Evolutionary conservation across 2,797 vertebrate genomes (phyloP).

Genomic region (Pipistrellus pygmaeus): DNA sequence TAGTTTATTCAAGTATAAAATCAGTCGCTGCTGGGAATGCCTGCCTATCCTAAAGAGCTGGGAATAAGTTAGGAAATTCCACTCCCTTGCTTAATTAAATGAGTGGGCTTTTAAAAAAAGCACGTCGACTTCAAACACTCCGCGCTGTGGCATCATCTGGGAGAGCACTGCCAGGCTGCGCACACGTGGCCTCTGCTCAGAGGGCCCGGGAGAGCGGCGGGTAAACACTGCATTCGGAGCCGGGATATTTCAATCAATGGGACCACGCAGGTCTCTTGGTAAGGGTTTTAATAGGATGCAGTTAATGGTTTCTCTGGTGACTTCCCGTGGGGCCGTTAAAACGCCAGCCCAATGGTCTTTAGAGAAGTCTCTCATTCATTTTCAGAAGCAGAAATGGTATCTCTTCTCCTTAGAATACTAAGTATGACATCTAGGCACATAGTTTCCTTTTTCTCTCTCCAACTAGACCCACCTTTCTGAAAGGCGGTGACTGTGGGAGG

Average conservation of each 20-base stretch:
- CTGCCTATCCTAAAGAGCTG: constrained; percentile 37
- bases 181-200: constrained; percentile 49
- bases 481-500: neutral
- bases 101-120: constrained; percentile 58
- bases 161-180: neutral
- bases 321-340: constrained; percentile 64
- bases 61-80: constrained; percentile 64
- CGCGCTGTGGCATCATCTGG: constrained; percentile 19
- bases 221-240: constrained; percentile 74
- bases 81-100: constrained; percentile 76
- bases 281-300: constrained; percentile 69
- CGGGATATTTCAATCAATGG: constrained; percentile 67
- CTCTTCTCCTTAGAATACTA: neutral
- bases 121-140: constrained; percentile 57
- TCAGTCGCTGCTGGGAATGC: neutral
- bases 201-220: constrained; percentile 20
- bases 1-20: constrained; percentile 12
- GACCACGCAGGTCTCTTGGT: constrained; percentile 58
- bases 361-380: neutral
- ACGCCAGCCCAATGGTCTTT: constrained; percentile 11
- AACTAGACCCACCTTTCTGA: neutral
- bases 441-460: neutral
- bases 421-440: neutral
- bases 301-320: constrained; percentile 71
- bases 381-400: constrained; percentile 16